These are phyloP conservation scores for Chydorus sphaericus DNA, from an alignment of 2,888 invertebrate genomes.

Conservation along the genomic window DNA sequence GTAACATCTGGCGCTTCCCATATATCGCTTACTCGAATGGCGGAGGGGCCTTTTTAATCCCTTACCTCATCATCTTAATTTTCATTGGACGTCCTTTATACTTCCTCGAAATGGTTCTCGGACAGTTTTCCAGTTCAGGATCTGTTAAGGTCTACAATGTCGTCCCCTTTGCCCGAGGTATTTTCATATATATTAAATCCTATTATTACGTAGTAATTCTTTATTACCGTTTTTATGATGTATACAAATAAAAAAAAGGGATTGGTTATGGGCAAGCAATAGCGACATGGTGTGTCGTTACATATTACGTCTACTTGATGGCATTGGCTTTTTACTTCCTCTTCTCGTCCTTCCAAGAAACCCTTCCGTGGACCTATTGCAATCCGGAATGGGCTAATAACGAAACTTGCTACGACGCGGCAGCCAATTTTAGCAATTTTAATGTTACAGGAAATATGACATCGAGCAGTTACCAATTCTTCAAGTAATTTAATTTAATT, in stretches of 20 bases:
- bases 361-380: slow-evolving; percentile 58
- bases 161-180: slow-evolving; percentile 63
- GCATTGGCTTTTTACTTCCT: slow-evolving; percentile 58
- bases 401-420: slow-evolving; percentile 10
- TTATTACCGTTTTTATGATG: background rate
- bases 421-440: background rate
- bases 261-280: slow-evolving; percentile 36
- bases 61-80: slow-evolving; percentile 45
- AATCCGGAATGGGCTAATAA: slow-evolving; percentile 37
- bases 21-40: slow-evolving; percentile 19
- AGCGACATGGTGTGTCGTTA: slow-evolving; percentile 41
- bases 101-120: slow-evolving; percentile 64
- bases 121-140: slow-evolving; percentile 68
- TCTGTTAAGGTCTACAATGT: slow-evolving; percentile 55
- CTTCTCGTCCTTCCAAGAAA: slow-evolving; percentile 48
- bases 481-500: slow-evolving; percentile 33
- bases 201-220: background rate
- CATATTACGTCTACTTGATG: slow-evolving; percentile 62
- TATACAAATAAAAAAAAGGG: slow-evolving; percentile 21
- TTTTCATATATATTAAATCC: background rate
- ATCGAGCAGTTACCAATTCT: slow-evolving; percentile 36
- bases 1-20: slow-evolving; percentile 35
- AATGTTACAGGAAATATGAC: background rate
- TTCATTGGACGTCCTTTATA: slow-evolving; percentile 64
- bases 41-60: slow-evolving; percentile 42